Evolutionary conservation across 2,888 invertebrate genomes (phyloP), one percentile per base, ranked within the genome.

Genomic region (Panopea generosa): DNA sequence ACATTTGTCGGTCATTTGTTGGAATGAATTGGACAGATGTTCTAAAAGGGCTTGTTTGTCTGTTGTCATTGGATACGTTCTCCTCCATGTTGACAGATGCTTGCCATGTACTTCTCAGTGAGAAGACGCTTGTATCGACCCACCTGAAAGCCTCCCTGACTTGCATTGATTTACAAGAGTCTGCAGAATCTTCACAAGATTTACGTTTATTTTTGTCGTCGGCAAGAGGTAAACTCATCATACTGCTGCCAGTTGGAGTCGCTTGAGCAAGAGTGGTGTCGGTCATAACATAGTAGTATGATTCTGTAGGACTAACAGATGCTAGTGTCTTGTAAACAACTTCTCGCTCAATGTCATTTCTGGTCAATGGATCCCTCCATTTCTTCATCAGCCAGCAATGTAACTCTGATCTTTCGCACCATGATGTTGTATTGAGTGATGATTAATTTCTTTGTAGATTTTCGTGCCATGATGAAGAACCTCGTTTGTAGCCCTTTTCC

Each of bases 221-320:
- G 75, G 62, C 76, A 76, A 53, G 80, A 80, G 43, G 80, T 80
- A 60, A 80, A 80, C 56, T 76, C 75, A 16, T 80, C 76, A n/a
- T 71, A 73, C 47, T 53, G 60, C 40, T 75, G 61, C 38, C 70
- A 70, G 59, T 49, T 68, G 11, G 68, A 70, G 52, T 80, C 80
- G 29, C 76, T 80, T 24, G 65, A 59, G 56, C 71, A 70, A 6
- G 57, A 55, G 18, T 72, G 63, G 52, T 63, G 52, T 76, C 80
- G 1, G 76, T 66, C 59, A 80, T 45, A 40, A 80, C 73, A 33
- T 80, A 80, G 57, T 70, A 71, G 62, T 73, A 80, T 18, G 76
- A 76, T 20, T 76, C 66, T 4, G 59, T 43, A 9, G 75, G 80
- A 49, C 62, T 80, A 40, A 76, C 59, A 0, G 80, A 72, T 3